Evolutionary conservation across 2,797 vertebrate species (phyloP).

Genomic region (Hemibagrus guttatus): DNA sequence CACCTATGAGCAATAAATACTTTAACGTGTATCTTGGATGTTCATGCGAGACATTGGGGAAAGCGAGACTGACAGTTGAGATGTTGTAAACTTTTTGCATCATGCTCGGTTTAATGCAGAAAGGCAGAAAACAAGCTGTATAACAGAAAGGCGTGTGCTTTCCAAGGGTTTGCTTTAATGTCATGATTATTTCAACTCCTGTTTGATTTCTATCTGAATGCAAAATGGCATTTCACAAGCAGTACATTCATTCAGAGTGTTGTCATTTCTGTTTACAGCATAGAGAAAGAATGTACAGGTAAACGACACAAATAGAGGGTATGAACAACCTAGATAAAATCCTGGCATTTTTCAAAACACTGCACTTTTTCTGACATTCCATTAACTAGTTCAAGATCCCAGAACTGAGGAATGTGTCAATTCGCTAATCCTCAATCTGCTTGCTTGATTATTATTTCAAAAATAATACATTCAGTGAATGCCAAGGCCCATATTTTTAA

Average conservation of each 20-base stretch:
- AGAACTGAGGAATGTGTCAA: neutral
- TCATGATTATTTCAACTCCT: slow-evolving; percentile 22
- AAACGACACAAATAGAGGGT: neutral
- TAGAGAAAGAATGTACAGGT: slow-evolving; percentile 10
- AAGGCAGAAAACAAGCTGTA: neutral
- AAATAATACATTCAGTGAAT: slow-evolving; percentile 25
- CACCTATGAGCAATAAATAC: slow-evolving; percentile 54
- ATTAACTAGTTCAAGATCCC: neutral
- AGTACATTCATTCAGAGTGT: slow-evolving; percentile 28
- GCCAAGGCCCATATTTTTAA: slow-evolving; percentile 40
- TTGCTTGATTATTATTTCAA: neutral
- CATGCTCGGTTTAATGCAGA: slow-evolving; percentile 23
- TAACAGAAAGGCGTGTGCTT: slow-evolving; percentile 22
- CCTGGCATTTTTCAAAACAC: slow-evolving; percentile 34
- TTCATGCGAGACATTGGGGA: slow-evolving; percentile 40
- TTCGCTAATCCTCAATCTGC: neutral
- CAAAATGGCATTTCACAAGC: slow-evolving; percentile 7
- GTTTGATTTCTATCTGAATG: neutral
- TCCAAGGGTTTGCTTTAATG: slow-evolving; percentile 17
- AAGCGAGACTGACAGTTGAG: slow-evolving; percentile 30
- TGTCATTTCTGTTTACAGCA: slow-evolving; percentile 14
- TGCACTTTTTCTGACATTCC: slow-evolving; percentile 19
- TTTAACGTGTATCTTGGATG: slow-evolving; percentile 60
- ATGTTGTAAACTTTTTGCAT: slow-evolving; percentile 51
- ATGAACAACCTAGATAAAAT: slow-evolving; percentile 35